These are phyloP conservation scores for Menidia beryllina DNA, from an alignment of 2,113 vertebrate species.

Conservation along the genomic window DNA sequence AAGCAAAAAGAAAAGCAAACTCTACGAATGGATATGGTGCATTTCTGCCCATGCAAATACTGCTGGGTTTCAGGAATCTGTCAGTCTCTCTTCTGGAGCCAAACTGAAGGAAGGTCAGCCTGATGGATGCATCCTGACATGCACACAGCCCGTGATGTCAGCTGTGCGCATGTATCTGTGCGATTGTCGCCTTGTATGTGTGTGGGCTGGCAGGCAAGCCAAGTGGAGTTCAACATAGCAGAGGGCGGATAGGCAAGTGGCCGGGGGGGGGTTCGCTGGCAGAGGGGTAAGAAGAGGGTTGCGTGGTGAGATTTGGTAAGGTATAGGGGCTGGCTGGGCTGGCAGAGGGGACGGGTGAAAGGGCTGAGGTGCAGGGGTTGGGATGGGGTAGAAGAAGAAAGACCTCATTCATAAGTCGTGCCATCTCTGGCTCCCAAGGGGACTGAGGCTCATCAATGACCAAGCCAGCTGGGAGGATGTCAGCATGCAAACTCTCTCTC, in stretches of 20 bases:
- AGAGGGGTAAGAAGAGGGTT: conserved; percentile 24
- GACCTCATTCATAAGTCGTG: conserved; percentile 74
- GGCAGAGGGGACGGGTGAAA: conserved; percentile 39
- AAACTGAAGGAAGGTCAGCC: conserved; percentile 78
- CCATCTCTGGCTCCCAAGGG: conserved; percentile 73
- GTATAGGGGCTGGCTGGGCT: conserved; percentile 49
- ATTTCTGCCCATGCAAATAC: conserved; percentile 49
- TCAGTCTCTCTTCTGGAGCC: conserved; percentile 72
- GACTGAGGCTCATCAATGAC: conserved; percentile 73
- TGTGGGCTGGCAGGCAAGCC: conserved; percentile 50
- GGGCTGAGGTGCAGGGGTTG: conserved; percentile 48
- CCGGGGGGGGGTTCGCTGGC: conserved; percentile 58
- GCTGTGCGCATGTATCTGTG: conserved; percentile 54
- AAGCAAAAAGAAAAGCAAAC: conserved; percentile 48
- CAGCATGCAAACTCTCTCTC: conserved; percentile 56
- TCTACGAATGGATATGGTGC: conserved; percentile 12
- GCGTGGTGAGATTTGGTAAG: conserved; percentile 39
- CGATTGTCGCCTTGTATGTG: conserved; percentile 4
- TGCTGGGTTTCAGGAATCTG: conserved; percentile 65
- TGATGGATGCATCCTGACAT: conserved; percentile 83
- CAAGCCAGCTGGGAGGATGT: conserved; percentile 80
- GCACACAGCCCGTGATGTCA: conserved; percentile 79
- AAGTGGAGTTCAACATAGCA: conserved; percentile 67
- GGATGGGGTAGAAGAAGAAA: conserved; percentile 69
- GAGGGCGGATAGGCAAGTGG: conserved; percentile 57